Percentiles rank a stretch among this genome's conserved stretches.
Evolutionary conservation across 2,797 vertebrate species (phyloP).

Genomic region (Babyrousa celebensis): DNA sequence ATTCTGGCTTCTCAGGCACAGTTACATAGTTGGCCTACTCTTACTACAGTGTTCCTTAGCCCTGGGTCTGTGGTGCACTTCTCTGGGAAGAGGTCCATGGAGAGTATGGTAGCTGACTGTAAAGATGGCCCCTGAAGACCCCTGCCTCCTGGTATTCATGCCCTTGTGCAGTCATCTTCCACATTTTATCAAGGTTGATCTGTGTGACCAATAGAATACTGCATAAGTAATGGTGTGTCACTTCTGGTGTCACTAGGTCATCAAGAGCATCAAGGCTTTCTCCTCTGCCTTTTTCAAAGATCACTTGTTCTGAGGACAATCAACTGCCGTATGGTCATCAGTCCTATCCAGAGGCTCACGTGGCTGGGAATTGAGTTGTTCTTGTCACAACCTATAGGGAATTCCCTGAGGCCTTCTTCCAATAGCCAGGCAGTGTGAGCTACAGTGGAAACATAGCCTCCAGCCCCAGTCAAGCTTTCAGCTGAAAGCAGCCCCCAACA

Average conservation of each 20-base stretch:
- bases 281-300: not conserved
- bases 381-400: not conserved
- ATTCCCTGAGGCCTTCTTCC: not conserved
- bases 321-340: no score
- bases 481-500: not conserved
- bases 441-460: not conserved
- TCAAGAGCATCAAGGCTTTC: not conserved
- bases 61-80: not conserved
- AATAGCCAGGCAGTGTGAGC: not conserved
- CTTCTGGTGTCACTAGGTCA: not conserved
- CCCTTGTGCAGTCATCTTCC: not conserved
- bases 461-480: not conserved
- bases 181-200: not conserved
- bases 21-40: not conserved
- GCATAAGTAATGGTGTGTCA: not conserved
- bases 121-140: not conserved
- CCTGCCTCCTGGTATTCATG: not conserved
- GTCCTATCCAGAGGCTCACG: not conserved
- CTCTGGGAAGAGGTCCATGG: not conserved
- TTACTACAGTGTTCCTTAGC: not conserved
- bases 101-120: not conserved
- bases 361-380: not conserved
- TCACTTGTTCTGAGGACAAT: not conserved
- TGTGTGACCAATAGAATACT: not conserved
- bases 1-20: not conserved